These are phyloP conservation scores for Apomyelois bistriatella DNA, from an alignment of 2,888 invertebrate species.

Conservation along the genomic window DNA sequence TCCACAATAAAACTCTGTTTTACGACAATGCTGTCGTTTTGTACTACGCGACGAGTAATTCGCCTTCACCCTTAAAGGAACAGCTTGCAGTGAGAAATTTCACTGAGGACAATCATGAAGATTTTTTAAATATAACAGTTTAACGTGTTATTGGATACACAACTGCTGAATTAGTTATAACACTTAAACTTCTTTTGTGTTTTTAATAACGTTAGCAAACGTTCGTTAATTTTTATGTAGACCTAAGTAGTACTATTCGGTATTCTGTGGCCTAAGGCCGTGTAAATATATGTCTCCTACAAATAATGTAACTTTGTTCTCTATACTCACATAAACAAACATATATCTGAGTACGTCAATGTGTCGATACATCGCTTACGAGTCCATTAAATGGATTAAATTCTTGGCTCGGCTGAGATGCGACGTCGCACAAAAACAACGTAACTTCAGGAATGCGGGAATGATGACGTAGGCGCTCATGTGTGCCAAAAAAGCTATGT, in stretches of 20 bases:
- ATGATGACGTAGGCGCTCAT: conserved; percentile 27
- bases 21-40: conserved; percentile 31
- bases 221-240: no score
- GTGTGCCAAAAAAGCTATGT: conserved; percentile 32
- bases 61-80: not conserved
- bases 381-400: conserved; percentile 60
- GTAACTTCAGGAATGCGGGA: conserved; percentile 35
- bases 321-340: not conserved
- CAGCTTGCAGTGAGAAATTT: not conserved
- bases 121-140: no score
- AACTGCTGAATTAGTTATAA: no score
- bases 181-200: no score
- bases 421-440: conserved; percentile 44
- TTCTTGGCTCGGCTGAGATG: conserved; percentile 53
- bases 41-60: conserved; percentile 7
- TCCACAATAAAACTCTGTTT: conserved; percentile 44
- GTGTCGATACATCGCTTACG: conserved; percentile 51
- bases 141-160: no score
- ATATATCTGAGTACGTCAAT: conserved; percentile 31
- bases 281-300: no score
- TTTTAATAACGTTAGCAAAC: no score
- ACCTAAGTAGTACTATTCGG: no score
- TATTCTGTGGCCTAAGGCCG: no score
- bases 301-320: no score
- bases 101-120: not conserved